Percentiles rank a stretch among this genome's conserved stretches.
These are phyloP conservation scores for Microctenopoma steveboyesi DNA, from an alignment of 2,797 vertebrate genomes.

Conservation along the genomic window DNA sequence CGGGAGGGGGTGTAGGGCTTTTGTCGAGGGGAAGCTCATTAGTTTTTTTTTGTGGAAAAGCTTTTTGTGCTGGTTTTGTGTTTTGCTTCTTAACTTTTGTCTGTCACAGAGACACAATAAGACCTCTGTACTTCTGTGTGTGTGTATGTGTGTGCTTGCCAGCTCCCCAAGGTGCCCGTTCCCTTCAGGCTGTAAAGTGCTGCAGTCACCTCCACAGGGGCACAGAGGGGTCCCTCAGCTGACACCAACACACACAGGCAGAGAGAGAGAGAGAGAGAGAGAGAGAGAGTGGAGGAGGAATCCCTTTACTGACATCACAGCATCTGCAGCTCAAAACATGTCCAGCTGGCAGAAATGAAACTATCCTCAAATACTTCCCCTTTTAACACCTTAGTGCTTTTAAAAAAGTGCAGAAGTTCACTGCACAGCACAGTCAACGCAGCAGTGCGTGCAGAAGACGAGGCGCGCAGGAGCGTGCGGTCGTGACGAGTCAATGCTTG, in stretches of 20 bases:
- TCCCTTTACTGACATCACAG: slow-evolving; percentile 53
- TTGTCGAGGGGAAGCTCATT: not conserved
- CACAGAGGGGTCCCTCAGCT: slow-evolving; percentile 64
- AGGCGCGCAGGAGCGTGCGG: too few species aligned
- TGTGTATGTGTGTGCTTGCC: slow-evolving; percentile 53
- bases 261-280: slow-evolving; percentile 24
- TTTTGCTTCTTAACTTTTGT: slow-evolving; percentile 40
- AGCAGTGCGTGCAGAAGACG: too few species aligned
- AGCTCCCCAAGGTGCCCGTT: slow-evolving; percentile 82
- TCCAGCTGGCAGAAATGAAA: not conserved
- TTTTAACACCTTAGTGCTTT: too few species aligned
- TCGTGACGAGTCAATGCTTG: too few species aligned
- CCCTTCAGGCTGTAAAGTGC: slow-evolving; percentile 72
- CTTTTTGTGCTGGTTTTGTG: slow-evolving; percentile 29
- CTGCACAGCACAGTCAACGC: too few species aligned
- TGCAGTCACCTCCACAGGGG: slow-evolving; percentile 79
- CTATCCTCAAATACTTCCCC: too few species aligned
- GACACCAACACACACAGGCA: slow-evolving; percentile 50
- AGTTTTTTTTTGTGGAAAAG: slow-evolving; percentile 4
- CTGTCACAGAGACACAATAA: slow-evolving; percentile 50
- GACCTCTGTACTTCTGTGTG: slow-evolving; percentile 27
- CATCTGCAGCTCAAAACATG: slow-evolving; percentile 9
- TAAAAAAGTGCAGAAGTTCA: too few species aligned
- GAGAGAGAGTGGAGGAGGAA: slow-evolving; percentile 32
- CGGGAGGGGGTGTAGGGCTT: slow-evolving; percentile 2